Base-by-base conservation (phyloP, 2,888 invertebrate species). In the Drosophila nigricruria region DNA sequence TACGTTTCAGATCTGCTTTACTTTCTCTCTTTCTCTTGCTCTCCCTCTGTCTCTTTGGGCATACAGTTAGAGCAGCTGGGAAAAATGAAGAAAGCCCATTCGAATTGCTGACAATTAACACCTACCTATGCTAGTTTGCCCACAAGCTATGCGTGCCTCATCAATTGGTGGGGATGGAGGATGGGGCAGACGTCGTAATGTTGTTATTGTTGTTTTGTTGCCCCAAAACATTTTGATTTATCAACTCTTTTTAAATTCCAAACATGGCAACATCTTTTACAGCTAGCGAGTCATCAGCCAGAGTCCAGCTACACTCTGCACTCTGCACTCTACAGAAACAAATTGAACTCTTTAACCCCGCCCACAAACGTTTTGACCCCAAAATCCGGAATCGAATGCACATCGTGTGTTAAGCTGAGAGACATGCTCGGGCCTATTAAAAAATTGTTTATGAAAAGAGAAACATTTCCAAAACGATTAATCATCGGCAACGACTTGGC, bases 361-460 rank as follows among this genome's bases (percentile, higher is more conserved):
- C 86, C 90, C 87, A 88, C 89, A 70, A 69, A 47, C 54, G 54
- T 47, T 72, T 68, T 79, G 68, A 80, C 56, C 57, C 64, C 77
- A 25, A 45, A 43, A n/a, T 30, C 18, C 30, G 47, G 27, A 57
- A 12, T 42, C 43, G 49, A 45, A 25, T 54, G 60, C 59, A 60
- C 34, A 27, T 56, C 60, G 50, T 18, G 62, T 23, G 62, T 68
- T 32, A 49, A 49, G 32, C 52, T 30, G 49, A 27, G 45, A 71
- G 62, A 73, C 70, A 81, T 68, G 80, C 73, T 54, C 61, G 73
- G 67, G 82, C 75, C 91, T 88, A 91, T 89, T 90, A 85, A 90
- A 89, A 89, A 89, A 91, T 89, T 83, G 88, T 91, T 91, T 91
- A 91, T 91, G 90, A 90, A 90, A 91, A 90, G 79, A 90, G 79